Evolutionary conservation across 2,888 invertebrate species (phyloP), one percentile per base, ranked within the genome.

Genomic region (Carpatolechia fugitivella): DNA sequence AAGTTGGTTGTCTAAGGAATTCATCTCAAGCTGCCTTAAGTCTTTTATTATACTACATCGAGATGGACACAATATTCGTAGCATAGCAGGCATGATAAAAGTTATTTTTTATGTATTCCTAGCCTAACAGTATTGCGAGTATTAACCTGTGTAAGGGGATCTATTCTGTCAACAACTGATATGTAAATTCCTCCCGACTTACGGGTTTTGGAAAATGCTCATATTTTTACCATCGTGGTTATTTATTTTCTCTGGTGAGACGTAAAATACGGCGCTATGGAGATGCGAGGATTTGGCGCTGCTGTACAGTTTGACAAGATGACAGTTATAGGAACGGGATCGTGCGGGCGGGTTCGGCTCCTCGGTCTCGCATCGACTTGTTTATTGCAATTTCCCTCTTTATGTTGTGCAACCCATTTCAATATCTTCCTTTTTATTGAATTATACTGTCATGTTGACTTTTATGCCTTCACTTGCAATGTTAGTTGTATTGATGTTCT

Each of bases 171-270:
- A 84, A 81, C 83, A 78, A 80, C 78, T 86, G 89, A 89, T 83
- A 88, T 83, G 88, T 85, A 88, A 89, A 90, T 88, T 76, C 87
- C 78, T 62, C 64, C 68, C 64, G 80, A 81, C 78, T 78, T 80
- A 77, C 74, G 81, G 82, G 79, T 81, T 82, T 70, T 16, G 74
- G 78, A 76, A 83, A 83, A 85, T 79, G 74, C 73, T 85, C 81
- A 81, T 83, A 84, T 85, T 83, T 82, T 85, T 86, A 84, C 79
- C 82, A 85, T 82, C 74, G 82, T 76, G 78, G 82, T 84, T 87
- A 87, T 88, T 89, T 89, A 89, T 88, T 88, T 89, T 85, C 82
- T 83, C 80, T 76, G 73, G 77, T 78, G 84, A 80, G 78, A 80
- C 82, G 80, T 85, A 83, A 88, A 87, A 85, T 88, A 85, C 86